phyloP scores from a whole-genome alignment of 2,888 invertebrate genomes.

The Labia minor region DNA sequence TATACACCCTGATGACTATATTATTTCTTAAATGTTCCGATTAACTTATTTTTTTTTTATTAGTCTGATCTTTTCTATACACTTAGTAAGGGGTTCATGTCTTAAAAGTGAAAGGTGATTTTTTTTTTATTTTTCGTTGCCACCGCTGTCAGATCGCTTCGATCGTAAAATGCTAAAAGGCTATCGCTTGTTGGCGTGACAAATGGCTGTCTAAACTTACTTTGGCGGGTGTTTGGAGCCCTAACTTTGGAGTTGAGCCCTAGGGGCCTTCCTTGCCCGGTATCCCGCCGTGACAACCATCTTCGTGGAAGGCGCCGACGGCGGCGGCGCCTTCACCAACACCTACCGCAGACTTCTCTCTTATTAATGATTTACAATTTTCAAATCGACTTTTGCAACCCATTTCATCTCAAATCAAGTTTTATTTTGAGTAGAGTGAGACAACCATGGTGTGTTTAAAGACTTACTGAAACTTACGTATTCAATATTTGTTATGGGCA shows the following conservation, averaged over 20 bases:
- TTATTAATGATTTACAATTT: too few species aligned
- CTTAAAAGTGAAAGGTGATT: background rate
- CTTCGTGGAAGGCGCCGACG: background rate
- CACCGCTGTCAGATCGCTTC: background rate
- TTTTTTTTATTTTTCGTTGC: background rate
- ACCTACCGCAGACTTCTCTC: background rate
- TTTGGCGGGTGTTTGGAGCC: conserved; percentile 5
- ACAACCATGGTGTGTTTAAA: too few species aligned
- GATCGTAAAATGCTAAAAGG: background rate
- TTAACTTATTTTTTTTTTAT: too few species aligned
- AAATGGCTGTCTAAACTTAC: background rate
- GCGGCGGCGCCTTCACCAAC: background rate
- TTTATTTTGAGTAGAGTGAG: too few species aligned
- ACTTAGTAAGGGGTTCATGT: too few species aligned
- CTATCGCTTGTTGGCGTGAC: conserved; percentile 1
- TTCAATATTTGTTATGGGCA: background rate
- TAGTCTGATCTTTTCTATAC: too few species aligned
- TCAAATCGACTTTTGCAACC: too few species aligned
- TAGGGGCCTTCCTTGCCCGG: background rate
- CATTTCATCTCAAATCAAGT: too few species aligned
- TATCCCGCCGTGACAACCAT: background rate
- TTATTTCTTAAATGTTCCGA: too few species aligned
- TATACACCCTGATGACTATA: too few species aligned
- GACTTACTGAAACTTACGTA: background rate
- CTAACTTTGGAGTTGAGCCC: background rate